Evolutionary conservation across 2,888 invertebrate species (phyloP), one percentile per base, ranked within the genome.

Genomic region (Pimpla rufipes): DNA sequence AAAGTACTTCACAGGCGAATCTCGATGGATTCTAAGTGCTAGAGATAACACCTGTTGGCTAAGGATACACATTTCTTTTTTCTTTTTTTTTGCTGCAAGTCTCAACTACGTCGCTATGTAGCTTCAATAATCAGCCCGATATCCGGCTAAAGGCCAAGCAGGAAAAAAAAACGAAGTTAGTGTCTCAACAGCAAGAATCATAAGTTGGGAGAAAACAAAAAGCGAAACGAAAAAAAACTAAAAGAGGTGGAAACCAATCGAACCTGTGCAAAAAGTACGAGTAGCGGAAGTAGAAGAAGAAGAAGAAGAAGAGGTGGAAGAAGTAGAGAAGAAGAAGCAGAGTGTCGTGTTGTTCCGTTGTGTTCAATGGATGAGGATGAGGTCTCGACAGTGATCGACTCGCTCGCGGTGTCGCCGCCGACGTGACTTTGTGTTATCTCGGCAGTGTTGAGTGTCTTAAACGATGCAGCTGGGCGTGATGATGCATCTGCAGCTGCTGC

Each of bases 201-300:
- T 11, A 50, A 78, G 11, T 2, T 5, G 55, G 16, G 11, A 47
- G 2, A 35, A 50, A n/a, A 5, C 1, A 10, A 64, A 55, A 40
- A 29, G 21, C 79, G 37, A 59, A 81, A 23, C 21, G 35, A 84
- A 81, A 86, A 86, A 81, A 86, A 86, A 81, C 62, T 71, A 88
- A 89, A 78, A 90, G 86, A 76, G 79, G 76, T 81, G 83, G 82
- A 83, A 87, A 85, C 82, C 57, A 80, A 85, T 88, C 92, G 90
- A 93, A 92, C 92, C 92, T 92, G 91, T 87, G 85, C 86, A 84
- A 90, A 88, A 75, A 87, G 84, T 86, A 83, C 75, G 84, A 88
- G 81, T 70, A 75, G 85, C 18, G 81, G 85, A 55, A 81, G 85
- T 55, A 80, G 86, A 40, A 82, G 86, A 71, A 79, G 86, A 35